These are phyloP conservation scores for Triplophysa bombifrons DNA, from an alignment of 2,797 vertebrate genomes.

Conservation along the genomic window DNA sequence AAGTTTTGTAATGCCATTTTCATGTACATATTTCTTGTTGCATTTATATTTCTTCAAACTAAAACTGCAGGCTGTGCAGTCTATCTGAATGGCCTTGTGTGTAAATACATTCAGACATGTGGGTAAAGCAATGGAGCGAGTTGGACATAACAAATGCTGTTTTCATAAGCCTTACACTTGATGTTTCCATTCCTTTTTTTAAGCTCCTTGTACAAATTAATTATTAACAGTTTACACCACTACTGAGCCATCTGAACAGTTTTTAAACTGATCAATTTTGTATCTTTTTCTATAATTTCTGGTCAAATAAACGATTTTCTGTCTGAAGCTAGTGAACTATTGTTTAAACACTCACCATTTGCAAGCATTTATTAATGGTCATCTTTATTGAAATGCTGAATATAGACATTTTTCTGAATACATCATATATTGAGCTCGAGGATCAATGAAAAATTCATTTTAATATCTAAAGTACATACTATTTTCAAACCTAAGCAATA, in stretches of 20 bases:
- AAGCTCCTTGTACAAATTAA: conserved; percentile 49
- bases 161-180: conserved; percentile 45
- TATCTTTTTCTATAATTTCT: conserved; percentile 53
- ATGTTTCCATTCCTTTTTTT: conserved; percentile 42
- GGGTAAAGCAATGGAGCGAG: conserved; percentile 35
- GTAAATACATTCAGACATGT: conserved; percentile 46
- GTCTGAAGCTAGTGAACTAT: not conserved
- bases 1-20: conserved; percentile 36
- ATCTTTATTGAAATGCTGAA: not conserved
- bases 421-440: not conserved
- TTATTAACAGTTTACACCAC: conserved; percentile 37
- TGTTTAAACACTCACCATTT: not conserved
- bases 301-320: conserved; percentile 51
- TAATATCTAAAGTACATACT: no score
- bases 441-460: no score
- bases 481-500: conserved; percentile 51
- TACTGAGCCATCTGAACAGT: conserved; percentile 46
- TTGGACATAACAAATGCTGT: conserved; percentile 39
- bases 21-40: conserved; percentile 42
- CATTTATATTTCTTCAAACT: conserved; percentile 26
- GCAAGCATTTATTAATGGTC: not conserved
- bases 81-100: conserved; percentile 45
- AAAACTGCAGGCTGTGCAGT: conserved; percentile 35
- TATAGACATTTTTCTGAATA: not conserved
- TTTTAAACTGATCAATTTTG: conserved; percentile 45